Evolutionary conservation across 1,140 invertebrate genomes (phyloP).

Genomic region (Bilobella aurantiaca): DNA sequence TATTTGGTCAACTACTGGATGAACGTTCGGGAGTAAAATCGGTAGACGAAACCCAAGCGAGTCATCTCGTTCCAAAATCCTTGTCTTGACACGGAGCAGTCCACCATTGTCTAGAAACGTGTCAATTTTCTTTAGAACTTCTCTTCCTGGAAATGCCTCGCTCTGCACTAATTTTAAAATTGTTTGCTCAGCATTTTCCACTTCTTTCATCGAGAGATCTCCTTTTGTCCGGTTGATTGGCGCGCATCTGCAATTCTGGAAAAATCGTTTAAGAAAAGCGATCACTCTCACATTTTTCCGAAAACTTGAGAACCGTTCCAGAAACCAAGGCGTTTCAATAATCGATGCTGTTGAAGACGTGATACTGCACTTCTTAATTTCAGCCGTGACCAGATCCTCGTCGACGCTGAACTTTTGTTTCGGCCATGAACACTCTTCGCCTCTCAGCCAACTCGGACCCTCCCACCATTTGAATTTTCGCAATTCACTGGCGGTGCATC

Average conservation of each 20-base stretch:
- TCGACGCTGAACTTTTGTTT: not conserved
- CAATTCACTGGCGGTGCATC: not conserved
- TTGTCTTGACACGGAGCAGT: constrained; percentile 4
- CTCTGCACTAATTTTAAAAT: not conserved
- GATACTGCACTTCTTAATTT: constrained; percentile 20
- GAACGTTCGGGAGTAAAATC: constrained; percentile 34
- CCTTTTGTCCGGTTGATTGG: not conserved
- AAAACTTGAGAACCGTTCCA: not conserved
- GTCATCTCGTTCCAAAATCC: not conserved
- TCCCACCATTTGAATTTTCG: constrained; percentile 15
- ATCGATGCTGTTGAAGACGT: not conserved
- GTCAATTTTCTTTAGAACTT: not conserved
- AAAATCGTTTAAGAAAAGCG: not conserved
- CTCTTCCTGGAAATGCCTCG: not conserved
- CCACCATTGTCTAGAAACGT: not conserved
- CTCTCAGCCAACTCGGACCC: constrained; percentile 7
- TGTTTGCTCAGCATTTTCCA: not conserved
- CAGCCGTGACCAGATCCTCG: not conserved
- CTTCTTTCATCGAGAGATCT: not conserved
- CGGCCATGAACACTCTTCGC: constrained; percentile 5
- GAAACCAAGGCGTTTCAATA: not conserved
- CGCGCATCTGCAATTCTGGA: not conserved
- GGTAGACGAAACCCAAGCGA: constrained; percentile 19
- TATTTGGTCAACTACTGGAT: constrained; percentile 29
- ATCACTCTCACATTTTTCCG: not conserved